Evolutionary conservation across 2,113 vertebrate species (phyloP), one percentile per base, ranked within the genome.

Genomic region (Talpa occidentalis): DNA sequence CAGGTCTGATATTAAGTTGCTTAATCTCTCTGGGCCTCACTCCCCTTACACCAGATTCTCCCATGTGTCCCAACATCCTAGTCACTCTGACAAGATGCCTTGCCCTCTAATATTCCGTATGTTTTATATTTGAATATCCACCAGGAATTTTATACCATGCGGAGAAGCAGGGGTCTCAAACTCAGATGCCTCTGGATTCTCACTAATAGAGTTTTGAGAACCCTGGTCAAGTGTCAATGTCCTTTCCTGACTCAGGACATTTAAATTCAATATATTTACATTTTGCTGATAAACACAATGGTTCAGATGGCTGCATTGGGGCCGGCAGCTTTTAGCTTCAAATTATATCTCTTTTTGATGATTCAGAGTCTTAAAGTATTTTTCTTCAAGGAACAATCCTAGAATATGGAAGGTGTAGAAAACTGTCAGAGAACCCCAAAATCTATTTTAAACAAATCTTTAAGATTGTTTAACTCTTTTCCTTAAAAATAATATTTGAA

Each of bases 401-500:
- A 2, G 60, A 59, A 79, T 40, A 12, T n/a, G n/a, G 30, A 56
- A 72, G 26, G 24, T 44, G 4, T 12, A 90, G 35, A 60, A 83
- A 95, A 79, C 16, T 59, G 49, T 17, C 3, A 52, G 78, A 88
- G 21, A 37, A 10, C 30, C 14, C 9, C 37, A 42, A 62, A 91
- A 60, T 54, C 37, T 28, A 21, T 86, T 59, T 86, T 35, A 44
- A 52, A 88, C 16, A 78, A 32, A 72, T 42, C 22, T 78, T 9
- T 28, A 54, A 78, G 59, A 49, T 37, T 10, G 54, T 64, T 66
- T 81, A 49, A 37, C 42, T 56, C 12, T 40, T 72, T 94, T 52
- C 10, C 70, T 83, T 83, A 78, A 93, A 88, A 52, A 67, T 19
- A 67, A 6, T 10, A 70, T 86, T 93, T 88, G 72, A 74, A 32